phyloP scores from a whole-genome alignment of 1,140 invertebrate species.

The Mizuhopecten yessoensis region DNA sequence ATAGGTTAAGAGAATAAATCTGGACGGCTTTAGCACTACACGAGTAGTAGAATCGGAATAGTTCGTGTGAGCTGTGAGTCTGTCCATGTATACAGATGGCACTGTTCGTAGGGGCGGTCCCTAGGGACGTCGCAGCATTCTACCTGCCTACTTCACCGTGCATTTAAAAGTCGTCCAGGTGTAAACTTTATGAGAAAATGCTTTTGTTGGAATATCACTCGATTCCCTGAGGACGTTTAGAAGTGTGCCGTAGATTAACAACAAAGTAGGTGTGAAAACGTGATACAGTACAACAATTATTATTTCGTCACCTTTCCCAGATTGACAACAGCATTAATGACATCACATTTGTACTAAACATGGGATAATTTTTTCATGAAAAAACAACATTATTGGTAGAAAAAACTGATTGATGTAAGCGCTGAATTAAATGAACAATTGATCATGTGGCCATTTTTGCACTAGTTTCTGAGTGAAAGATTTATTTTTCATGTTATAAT shows the following conservation, averaged over 20 bases:
- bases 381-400: not conserved
- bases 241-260: constrained; percentile 32
- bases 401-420: not conserved
- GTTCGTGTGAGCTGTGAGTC: not conserved
- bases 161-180: constrained; percentile 26
- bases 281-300: constrained; percentile 35
- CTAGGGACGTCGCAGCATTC: not conserved
- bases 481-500: not conserved
- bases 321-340: not conserved
- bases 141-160: constrained; percentile 28
- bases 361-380: not conserved
- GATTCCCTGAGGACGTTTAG: constrained; percentile 18
- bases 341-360: not conserved
- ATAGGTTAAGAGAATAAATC: not conserved
- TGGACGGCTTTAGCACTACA: not conserved
- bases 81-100: constrained; percentile 16
- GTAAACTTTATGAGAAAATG: constrained; percentile 29
- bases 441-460: not conserved
- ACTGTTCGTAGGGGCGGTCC: not conserved
- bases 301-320: not conserved
- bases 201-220: constrained; percentile 32
- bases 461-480: not conserved
- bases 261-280: constrained; percentile 38
- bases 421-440: not conserved
- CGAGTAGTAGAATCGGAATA: not conserved